Percentiles rank a stretch among this genome's conserved stretches.
Evolutionary conservation across 2,797 vertebrate genomes (phyloP).

Genomic region (Monodelphis domestica): DNA sequence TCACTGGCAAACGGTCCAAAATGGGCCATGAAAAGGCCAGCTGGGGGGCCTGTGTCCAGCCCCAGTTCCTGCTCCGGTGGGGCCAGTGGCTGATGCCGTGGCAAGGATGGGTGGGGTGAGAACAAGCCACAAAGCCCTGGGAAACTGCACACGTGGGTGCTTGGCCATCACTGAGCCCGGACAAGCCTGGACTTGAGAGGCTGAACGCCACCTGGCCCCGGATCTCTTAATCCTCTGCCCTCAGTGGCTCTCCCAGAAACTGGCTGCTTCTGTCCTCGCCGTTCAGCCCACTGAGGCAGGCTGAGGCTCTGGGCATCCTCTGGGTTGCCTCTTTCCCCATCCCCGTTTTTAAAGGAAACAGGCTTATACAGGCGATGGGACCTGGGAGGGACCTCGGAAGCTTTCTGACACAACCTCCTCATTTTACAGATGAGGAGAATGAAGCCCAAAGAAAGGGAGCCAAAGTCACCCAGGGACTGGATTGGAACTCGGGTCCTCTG

Average conservation of each 20-base stretch:
- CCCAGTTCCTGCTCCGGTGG: neutral
- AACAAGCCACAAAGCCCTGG: neutral
- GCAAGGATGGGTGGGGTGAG: neutral
- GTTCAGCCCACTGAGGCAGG: neutral
- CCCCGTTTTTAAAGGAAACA: accelerated
- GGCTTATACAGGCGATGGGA: neutral
- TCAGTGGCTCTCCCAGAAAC: neutral
- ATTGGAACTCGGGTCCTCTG: no score
- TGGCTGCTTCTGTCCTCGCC: accelerated
- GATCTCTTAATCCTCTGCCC: neutral
- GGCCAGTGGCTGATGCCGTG: neutral
- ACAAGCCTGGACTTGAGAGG: neutral
- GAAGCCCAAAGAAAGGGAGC: neutral
- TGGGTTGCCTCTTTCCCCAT: no score
- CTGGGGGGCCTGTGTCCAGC: neutral
- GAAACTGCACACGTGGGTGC: neutral
- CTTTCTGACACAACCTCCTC: neutral
- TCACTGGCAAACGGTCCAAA: neutral
- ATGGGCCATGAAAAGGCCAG: neutral
- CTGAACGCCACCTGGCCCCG: neutral
- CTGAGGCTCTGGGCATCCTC: neutral
- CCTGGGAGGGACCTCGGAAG: neutral
- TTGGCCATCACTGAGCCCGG: neutral
- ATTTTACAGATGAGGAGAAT: neutral
- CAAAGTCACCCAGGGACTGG: no score